Percentiles rank a stretch among this genome's conserved stretches.
Conservation (phyloP, 2,797 vertebrate genomes). For the Merluccius polli region DNA sequence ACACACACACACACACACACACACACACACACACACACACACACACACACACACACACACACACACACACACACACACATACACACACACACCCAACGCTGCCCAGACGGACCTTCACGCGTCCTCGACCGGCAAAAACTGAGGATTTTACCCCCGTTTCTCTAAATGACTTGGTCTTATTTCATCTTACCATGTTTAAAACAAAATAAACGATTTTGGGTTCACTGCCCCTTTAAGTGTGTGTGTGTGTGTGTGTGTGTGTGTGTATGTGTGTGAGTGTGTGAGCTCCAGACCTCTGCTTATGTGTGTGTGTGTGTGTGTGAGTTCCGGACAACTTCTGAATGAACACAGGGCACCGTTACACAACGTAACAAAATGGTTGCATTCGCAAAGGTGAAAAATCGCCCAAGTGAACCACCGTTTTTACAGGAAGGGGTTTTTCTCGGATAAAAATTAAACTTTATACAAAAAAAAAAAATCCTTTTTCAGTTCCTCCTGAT, state of each 20-base stretch:
- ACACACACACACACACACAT: too few species aligned
- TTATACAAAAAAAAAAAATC: neutral
- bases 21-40: too few species aligned
- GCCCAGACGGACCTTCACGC: too few species aligned
- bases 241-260: neutral
- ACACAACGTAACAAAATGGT: neutral
- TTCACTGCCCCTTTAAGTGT: too few species aligned
- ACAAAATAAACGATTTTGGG: too few species aligned
- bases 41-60: too few species aligned
- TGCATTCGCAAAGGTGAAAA: neutral
- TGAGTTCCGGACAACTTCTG: neutral
- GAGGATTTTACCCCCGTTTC: too few species aligned
- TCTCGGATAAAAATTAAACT: neutral
- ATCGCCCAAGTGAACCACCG: neutral
- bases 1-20: too few species aligned
- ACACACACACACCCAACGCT: too few species aligned
- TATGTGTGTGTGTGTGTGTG: constrained; percentile 16
- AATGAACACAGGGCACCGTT: neutral
- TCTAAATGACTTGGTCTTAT: too few species aligned
- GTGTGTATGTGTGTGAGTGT: neutral
- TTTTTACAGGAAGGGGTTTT: neutral
- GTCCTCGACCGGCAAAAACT: too few species aligned
- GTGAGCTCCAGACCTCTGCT: constrained; percentile 20
- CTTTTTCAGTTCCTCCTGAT: neutral
- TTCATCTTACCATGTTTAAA: too few species aligned